Evolutionary conservation across 2,888 invertebrate genomes (phyloP).

Genomic region (Saturnia pavonia): DNA sequence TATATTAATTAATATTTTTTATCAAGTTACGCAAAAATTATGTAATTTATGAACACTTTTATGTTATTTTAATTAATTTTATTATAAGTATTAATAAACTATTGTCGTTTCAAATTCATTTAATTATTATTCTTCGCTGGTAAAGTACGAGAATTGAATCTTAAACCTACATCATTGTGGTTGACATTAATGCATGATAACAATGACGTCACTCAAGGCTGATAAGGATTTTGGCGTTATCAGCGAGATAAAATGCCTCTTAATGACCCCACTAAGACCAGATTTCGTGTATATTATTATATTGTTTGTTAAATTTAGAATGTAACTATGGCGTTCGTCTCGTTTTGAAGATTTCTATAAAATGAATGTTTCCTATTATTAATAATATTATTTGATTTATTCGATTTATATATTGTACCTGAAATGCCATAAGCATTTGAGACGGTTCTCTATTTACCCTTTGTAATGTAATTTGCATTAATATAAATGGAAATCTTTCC

Average conservation of each 20-base stretch:
- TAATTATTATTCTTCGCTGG: background rate
- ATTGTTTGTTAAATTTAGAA: conserved; percentile 27
- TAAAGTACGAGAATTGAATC: conserved; percentile 10
- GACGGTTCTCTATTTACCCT: background rate
- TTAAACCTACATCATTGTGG: conserved; percentile 5
- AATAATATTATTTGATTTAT: background rate
- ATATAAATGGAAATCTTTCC: too few relatives aligned
- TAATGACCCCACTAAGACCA: conserved; percentile 38
- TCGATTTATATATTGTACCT: background rate
- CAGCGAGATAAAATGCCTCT: conserved; percentile 45
- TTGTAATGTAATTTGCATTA: background rate
- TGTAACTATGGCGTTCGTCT: conserved; percentile 16
- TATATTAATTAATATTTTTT: too few relatives aligned
- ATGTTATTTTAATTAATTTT: background rate
- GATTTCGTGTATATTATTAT: conserved; percentile 29
- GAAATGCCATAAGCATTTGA: background rate
- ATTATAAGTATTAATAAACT: background rate
- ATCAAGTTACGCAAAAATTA: too few relatives aligned
- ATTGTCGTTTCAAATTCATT: background rate
- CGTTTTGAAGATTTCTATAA: background rate
- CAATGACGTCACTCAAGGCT: conserved; percentile 56
- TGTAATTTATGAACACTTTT: too few relatives aligned
- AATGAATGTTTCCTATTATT: background rate
- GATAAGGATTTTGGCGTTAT: conserved; percentile 47
- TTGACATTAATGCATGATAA: conserved; percentile 22